A percentile compares a stretch with the other conserved stretches of the same genome.
These are phyloP conservation scores for Scaptodrosophila lebanonensis DNA, from an alignment of 1,140 invertebrate genomes.

Conservation along the genomic window DNA sequence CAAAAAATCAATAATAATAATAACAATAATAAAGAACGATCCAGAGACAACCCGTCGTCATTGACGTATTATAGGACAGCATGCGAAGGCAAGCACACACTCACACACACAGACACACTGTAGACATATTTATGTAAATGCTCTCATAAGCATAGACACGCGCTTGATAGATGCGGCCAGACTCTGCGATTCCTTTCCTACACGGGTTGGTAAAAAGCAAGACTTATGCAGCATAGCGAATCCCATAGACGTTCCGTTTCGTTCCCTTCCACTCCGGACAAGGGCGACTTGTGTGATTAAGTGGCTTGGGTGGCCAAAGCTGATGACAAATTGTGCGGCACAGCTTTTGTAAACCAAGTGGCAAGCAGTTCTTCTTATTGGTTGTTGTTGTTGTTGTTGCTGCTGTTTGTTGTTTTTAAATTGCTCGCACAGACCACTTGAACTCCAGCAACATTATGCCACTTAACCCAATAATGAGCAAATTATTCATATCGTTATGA, in stretches of 20 bases:
- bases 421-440: constrained; percentile 65
- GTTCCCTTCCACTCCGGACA: neutral
- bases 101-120: constrained; percentile 3
- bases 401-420: constrained; percentile 35
- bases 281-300: neutral
- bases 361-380: constrained; percentile 11
- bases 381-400: constrained; percentile 7
- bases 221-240: constrained; percentile 62
- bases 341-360: constrained; percentile 20
- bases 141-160: neutral
- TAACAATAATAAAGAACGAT: constrained; percentile 52
- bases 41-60: constrained; percentile 70
- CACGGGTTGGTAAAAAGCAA: no score
- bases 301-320: constrained; percentile 60
- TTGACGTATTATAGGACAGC: constrained; percentile 71
- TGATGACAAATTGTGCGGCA: constrained; percentile 59
- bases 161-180: constrained; percentile 4
- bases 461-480: constrained; percentile 36
- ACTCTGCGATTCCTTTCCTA: no score
- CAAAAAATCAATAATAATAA: neutral
- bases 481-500: constrained; percentile 13
- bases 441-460: constrained; percentile 27
- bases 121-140: constrained; percentile 51
- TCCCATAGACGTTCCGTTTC: constrained; percentile 24
- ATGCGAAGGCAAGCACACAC: constrained; percentile 48